Conservation (phyloP, 2,113 vertebrate genomes). For the Lepisosteus osseus region DNA sequence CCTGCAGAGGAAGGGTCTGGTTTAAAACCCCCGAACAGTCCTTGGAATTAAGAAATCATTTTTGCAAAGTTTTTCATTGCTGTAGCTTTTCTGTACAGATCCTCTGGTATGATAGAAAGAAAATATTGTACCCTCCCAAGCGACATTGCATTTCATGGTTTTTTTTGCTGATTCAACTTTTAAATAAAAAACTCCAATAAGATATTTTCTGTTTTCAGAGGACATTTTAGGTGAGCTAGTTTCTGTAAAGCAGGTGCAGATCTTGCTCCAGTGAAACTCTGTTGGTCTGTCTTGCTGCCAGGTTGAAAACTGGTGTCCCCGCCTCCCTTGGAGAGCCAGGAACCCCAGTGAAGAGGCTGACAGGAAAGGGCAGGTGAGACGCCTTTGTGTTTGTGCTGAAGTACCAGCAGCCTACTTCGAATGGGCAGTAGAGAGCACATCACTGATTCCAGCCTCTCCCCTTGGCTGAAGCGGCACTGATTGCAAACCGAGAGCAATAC, state of each 20-base stretch:
- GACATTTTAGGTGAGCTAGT: no score
- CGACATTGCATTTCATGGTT: background rate
- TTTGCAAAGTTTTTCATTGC: no score
- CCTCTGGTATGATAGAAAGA: no score
- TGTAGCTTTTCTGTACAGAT: no score
- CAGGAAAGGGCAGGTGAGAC: conserved; percentile 76
- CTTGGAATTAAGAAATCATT: no score
- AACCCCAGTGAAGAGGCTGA: conserved; percentile 80
- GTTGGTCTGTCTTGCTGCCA: conserved; percentile 33
- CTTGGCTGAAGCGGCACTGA: no score
- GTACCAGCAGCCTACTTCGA: background rate
- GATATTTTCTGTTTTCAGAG: background rate
- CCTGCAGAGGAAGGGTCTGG: no score
- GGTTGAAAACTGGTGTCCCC: conserved; percentile 99
- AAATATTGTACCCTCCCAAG: background rate
- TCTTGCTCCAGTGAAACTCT: conserved; percentile 4
- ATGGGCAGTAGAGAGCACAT: background rate
- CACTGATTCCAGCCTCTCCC: no score
- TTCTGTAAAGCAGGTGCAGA: background rate
- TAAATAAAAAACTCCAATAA: background rate
- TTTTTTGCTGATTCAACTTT: no score
- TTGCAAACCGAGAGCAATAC: conserved; percentile 12
- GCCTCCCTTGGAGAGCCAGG: conserved; percentile 89
- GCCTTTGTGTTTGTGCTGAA: conserved; percentile 30
- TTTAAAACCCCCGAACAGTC: no score